A percentile compares a stretch with the other conserved stretches of the same genome.
Evolutionary conservation across 2,888 invertebrate species (phyloP).

Genomic region (Cancer borealis): DNA sequence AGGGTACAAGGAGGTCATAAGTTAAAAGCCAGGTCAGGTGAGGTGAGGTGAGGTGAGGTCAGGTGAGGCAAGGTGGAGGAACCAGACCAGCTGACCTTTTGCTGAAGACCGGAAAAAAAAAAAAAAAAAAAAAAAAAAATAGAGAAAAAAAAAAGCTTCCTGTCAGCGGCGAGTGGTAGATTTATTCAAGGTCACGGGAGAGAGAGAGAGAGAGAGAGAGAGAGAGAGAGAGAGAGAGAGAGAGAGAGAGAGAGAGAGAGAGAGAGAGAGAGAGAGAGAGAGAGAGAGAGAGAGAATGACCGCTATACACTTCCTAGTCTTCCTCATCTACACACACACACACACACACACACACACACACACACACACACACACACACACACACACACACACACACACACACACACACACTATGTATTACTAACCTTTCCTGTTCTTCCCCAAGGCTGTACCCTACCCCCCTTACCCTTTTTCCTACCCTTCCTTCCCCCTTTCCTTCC

Average conservation of each 20-base stretch:
- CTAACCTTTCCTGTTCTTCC: too few relatives aligned
- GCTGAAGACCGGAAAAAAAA: neutral
- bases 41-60: neutral
- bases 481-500: neutral
- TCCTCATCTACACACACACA: neutral
- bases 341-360: neutral
- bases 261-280: constrained; percentile 49
- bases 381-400: neutral
- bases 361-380: neutral
- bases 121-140: neutral
- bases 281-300: neutral
- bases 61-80: neutral
- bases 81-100: neutral
- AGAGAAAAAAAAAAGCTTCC: neutral
- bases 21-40: neutral
- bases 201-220: constrained; percentile 48
- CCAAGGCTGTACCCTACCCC: too few relatives aligned
- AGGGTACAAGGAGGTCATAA: neutral
- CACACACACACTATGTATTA: too few relatives aligned
- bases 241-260: constrained; percentile 35
- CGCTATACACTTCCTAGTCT: neutral
- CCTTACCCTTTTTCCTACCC: neutral
- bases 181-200: neutral
- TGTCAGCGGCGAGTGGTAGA: neutral
- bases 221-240: constrained; percentile 45